Base-by-base conservation (phyloP, 2,888 invertebrate species). In the Odontothrips loti region DNA sequence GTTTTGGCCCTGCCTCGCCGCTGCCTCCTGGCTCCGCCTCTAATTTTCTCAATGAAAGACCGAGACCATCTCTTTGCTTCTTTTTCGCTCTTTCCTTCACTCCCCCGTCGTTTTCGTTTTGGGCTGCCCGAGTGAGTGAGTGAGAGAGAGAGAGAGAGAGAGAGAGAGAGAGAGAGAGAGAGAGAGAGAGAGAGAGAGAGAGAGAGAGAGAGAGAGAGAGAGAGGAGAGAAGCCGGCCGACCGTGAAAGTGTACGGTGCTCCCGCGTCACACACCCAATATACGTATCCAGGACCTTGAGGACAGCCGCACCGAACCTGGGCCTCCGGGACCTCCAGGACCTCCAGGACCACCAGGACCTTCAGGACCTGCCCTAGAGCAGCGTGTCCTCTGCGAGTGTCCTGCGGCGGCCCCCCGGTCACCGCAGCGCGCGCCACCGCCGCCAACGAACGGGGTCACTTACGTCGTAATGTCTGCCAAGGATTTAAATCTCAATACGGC, bases 31-130 rank as follows among this genome's bases (percentile, higher is more conserved):
- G 68, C n/a, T 23, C 68, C 68, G 68, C 68, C 68, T 68, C 68
- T 68, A 68, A 68, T 68, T 68, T 68, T 68, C 68, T 68, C 68
- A 68, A 68, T 68, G 68, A 68, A 68, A 68, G 68, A 68, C 23
- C 68, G 23, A 68, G 68, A 68, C 68, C 68, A 23, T 68, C 68
- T 68, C 68, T 43, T 68, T 68, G 68, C 68, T 68, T 23, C 68
- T 68, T 68, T 68, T 68, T 68, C 68, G 68, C 68, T 23, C 23
- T 68, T 68, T 20, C 68, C 68, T 43, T 43, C 6, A 43, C 51
- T 51, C 51, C 51, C 51, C 51, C 10, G 51, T 51, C 51, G 51
- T 51, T 3, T 68, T 68, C 68, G 68, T 68, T 68, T 68, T 68
- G 68, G 34, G 68, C 68, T 68, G 23, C 23, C 58, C 17, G 58